Base-by-base conservation (phyloP, 2,797 vertebrate species). In the Erethizon dorsatum region DNA sequence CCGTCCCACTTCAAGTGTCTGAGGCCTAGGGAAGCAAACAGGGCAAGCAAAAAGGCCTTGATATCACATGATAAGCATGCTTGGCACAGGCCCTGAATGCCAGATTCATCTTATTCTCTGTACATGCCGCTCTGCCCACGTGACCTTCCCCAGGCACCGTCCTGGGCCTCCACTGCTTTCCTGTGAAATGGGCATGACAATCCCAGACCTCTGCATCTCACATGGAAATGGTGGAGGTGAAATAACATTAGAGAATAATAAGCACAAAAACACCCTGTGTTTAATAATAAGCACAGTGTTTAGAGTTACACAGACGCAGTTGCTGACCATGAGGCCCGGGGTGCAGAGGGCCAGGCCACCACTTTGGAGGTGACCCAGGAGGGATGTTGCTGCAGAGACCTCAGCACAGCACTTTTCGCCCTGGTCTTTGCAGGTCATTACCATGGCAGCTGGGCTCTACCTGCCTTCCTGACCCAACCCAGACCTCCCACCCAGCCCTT, bases 371-470 rank as follows among this genome's bases (percentile, higher is more conserved):
- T 18, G 65, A 26, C 11, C 2, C 15, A 45, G 14, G 18, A 80
- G 24, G 33, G 33, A 24, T 1, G 0, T 20, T 28, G 24, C 57
- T 17, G 57, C 18, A 80, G 20, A 85, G 85, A 71, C 18, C 14
- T 83, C 78, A 14, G 2, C 31, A 28, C 4, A 41, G 22, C 3
- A 41, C 54, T 79, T 52, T 26, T 57, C 26, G 80, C 45, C 11
- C 22, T 52, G 33, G 54, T 7, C 37, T 52, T 71, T 65, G 63
- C 57, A 65, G 57, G 41, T 54, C 13, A 5, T 41, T 24, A 41
- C 2, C 26, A 5, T 2, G 5, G 52, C 2, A 65, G 4, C 2
- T 2, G 4, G 56, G 1, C 18, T 33, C 17, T 67, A 8, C 2
- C 0, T 11, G 20, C 17, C 45, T 52, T 82, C 22, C 20, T 24